A percentile compares a stretch with the other conserved stretches of the same genome.
phyloP scores from a whole-genome alignment of 2,888 invertebrate genomes.

The Leptopterna dolabrata region DNA sequence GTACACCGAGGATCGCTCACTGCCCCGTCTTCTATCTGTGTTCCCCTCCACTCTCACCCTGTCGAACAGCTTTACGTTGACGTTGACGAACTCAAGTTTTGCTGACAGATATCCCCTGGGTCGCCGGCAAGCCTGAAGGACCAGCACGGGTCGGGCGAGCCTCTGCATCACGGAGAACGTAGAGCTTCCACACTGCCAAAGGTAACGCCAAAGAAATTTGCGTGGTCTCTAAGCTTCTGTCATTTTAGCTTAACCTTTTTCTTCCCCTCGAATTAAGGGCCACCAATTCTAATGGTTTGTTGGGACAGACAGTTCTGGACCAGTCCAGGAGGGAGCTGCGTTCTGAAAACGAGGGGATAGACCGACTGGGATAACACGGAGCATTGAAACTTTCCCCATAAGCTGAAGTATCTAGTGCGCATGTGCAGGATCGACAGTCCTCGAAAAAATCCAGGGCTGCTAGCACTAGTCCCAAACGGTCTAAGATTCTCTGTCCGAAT shows the following conservation, averaged over 20 bases:
- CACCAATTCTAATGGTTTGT: no score
- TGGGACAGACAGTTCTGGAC: no score
- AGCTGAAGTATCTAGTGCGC: no score
- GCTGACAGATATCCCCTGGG: constrained; percentile 55
- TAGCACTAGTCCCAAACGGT: no score
- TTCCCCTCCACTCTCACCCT: background rate
- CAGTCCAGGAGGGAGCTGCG: no score
- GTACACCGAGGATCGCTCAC: background rate
- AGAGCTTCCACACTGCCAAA: constrained; percentile 58
- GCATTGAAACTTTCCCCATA: no score
- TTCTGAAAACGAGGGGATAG: no score
- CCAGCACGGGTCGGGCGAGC: constrained; percentile 33
- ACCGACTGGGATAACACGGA: no score
- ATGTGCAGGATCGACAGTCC: no score
- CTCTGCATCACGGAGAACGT: constrained; percentile 41
- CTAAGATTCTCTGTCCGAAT: no score
- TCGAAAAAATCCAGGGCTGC: no score
- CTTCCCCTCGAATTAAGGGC: background rate
- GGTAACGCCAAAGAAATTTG: background rate
- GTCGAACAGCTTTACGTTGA: background rate
- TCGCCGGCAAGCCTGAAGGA: constrained; percentile 58
- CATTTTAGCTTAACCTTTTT: background rate
- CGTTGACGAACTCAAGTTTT: constrained; percentile 24
- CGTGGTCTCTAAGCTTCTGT: background rate
- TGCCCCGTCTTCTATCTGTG: background rate